Conservation (phyloP, 2,888 invertebrate genomes). For the Apamea epomidion region DNA sequence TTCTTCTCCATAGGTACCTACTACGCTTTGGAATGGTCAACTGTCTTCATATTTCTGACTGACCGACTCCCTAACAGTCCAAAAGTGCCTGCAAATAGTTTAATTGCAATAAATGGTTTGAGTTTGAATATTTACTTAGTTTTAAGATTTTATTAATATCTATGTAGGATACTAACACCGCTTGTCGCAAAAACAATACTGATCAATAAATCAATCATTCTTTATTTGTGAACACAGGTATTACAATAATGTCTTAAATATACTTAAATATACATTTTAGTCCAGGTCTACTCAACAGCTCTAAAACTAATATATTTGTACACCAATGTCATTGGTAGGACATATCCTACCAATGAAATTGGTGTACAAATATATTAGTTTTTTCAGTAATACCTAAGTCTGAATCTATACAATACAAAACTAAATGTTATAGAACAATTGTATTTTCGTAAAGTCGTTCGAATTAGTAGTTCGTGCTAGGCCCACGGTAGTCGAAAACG, state of each 20-base stretch:
- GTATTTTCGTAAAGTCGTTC: background rate
- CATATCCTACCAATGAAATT: too few relatives aligned
- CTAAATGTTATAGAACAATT: background rate
- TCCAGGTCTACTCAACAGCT: too few relatives aligned
- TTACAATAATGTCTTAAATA: too few relatives aligned
- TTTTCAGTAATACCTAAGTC: too few relatives aligned
- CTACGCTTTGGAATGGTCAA: background rate
- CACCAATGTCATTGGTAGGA: too few relatives aligned
- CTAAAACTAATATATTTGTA: too few relatives aligned
- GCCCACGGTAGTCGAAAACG: background rate
- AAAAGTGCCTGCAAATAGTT: too few relatives aligned
- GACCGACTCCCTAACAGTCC: background rate
- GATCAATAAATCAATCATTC: too few relatives aligned
- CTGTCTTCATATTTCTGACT: background rate
- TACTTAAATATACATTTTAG: too few relatives aligned
- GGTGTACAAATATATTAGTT: too few relatives aligned
- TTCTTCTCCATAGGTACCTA: background rate
- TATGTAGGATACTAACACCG: background rate
- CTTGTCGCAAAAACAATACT: background rate
- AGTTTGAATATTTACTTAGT: background rate
- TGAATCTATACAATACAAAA: too few relatives aligned
- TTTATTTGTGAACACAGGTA: too few relatives aligned
- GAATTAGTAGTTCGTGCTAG: background rate
- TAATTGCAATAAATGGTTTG: background rate
- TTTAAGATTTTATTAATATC: background rate